Evolutionary conservation across 2,113 vertebrate species (phyloP).

Genomic region (Plestiodon gilberti): DNA sequence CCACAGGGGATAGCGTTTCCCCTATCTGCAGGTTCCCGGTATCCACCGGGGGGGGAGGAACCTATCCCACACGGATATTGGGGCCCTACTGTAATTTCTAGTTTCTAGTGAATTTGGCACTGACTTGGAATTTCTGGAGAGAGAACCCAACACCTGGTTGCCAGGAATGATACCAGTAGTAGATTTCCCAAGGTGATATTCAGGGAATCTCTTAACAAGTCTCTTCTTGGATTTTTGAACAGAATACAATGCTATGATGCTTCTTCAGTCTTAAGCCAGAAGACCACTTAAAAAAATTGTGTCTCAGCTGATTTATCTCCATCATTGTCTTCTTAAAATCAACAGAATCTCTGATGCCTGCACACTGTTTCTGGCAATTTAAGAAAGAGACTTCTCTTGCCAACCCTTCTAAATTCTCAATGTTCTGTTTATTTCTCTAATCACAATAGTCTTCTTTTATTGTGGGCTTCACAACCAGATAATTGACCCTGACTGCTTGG

Average conservation of each 20-base stretch:
- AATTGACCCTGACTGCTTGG: slow-evolving; percentile 81
- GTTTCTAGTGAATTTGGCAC: neutral
- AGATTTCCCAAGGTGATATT: neutral
- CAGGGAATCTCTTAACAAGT: slow-evolving; percentile 3
- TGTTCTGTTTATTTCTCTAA: slow-evolving; percentile 78
- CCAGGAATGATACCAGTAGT: neutral
- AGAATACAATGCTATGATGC: slow-evolving; percentile 6
- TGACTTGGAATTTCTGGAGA: neutral
- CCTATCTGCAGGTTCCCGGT: no score
- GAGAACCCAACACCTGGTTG: neutral
- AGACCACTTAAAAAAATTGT: slow-evolving; percentile 36
- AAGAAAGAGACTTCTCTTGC: slow-evolving; percentile 59
- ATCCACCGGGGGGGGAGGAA: no score
- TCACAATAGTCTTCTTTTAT: slow-evolving; percentile 81
- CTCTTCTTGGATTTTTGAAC: neutral
- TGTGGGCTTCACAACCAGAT: slow-evolving; percentile 76
- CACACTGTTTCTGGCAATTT: slow-evolving; percentile 71
- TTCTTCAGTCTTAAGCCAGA: slow-evolving; percentile 17
- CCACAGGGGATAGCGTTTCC: no score
- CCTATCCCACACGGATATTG: no score
- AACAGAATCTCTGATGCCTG: slow-evolving; percentile 49
- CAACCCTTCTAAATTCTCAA: slow-evolving; percentile 73
- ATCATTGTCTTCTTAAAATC: slow-evolving; percentile 18
- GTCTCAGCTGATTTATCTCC: slow-evolving; percentile 45
- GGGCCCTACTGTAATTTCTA: neutral